Evolutionary conservation across 2,888 invertebrate species (phyloP).

Genomic region (Aquatica leii): DNA sequence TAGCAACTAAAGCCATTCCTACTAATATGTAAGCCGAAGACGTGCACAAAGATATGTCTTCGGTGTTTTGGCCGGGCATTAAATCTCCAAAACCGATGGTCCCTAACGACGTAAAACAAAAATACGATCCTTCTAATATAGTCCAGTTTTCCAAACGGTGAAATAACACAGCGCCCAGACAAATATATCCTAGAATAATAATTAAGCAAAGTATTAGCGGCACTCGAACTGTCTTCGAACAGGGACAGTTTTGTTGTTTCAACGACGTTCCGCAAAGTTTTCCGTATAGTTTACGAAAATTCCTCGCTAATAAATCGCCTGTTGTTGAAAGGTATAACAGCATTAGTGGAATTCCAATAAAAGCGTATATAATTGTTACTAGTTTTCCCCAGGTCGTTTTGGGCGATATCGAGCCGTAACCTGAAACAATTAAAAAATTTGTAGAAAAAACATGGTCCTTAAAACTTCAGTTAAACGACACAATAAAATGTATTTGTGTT

Average conservation of each 20-base stretch:
- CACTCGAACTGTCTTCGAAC: constrained; percentile 74
- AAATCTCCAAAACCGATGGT: constrained; percentile 75
- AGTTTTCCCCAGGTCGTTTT: constrained; percentile 81
- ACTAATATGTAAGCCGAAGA: constrained; percentile 84
- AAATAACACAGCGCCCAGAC: constrained; percentile 89
- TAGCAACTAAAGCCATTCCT: constrained; percentile 86
- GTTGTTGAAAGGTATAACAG: constrained; percentile 88
- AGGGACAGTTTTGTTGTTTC: constrained; percentile 56
- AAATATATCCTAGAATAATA: constrained; percentile 86
- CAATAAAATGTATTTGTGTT: no score
- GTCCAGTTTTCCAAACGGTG: constrained; percentile 92
- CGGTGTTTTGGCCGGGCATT: constrained; percentile 70
- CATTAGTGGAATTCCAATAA: constrained; percentile 88
- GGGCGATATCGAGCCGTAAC: constrained; percentile 86
- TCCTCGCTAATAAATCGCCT: constrained; percentile 84
- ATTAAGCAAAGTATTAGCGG: constrained; percentile 88
- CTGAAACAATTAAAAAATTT: constrained; percentile 69
- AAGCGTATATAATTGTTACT: constrained; percentile 84
- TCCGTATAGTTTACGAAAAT: constrained; percentile 76
- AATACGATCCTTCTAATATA: constrained; percentile 84
- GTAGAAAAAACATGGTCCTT: no score
- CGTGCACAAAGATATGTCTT: constrained; percentile 76
- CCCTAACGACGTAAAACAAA: constrained; percentile 73
- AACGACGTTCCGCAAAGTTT: constrained; percentile 60
- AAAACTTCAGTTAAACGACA: no score